Evolutionary conservation across 2,888 invertebrate species (phyloP).

Genomic region (Drosophila stalkeri): DNA sequence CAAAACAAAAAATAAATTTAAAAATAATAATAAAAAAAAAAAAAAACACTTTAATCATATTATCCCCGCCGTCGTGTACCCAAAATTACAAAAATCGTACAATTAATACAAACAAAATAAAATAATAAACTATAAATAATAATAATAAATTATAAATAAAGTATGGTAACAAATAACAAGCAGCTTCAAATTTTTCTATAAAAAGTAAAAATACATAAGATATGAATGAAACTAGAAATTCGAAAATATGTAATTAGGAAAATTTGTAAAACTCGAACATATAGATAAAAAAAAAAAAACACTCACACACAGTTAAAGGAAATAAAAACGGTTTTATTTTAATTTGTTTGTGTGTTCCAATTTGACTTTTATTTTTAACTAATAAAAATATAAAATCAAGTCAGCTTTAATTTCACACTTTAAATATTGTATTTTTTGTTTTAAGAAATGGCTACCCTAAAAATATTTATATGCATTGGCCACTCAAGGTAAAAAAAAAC

Average conservation of each 20-base stretch:
- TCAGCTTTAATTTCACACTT: neutral
- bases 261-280: slow-evolving; percentile 68
- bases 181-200: slow-evolving; percentile 72
- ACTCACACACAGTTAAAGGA: slow-evolving; percentile 5
- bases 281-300: slow-evolving; percentile 46
- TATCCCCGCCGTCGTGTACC: slow-evolving; percentile 84
- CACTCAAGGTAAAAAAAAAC: neutral
- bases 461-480: neutral
- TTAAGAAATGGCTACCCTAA: neutral
- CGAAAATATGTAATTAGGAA: slow-evolving; percentile 70
- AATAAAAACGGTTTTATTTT: neutral
- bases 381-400: neutral
- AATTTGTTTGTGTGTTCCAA: too few species aligned
- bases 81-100: slow-evolving; percentile 66
- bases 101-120: slow-evolving; percentile 37
- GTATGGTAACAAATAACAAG: slow-evolving; percentile 19
- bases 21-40: slow-evolving; percentile 19
- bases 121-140: slow-evolving; percentile 7
- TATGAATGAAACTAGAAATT: slow-evolving; percentile 46
- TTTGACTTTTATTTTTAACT: neutral
- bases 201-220: slow-evolving; percentile 14
- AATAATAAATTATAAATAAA: slow-evolving; percentile 13
- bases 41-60: slow-evolving; percentile 80
- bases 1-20: slow-evolving; percentile 23
- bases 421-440: neutral